Base-by-base conservation (phyloP, 2,113 vertebrate genomes). In the Sinocyclocheilus anshuiensis region DNA sequence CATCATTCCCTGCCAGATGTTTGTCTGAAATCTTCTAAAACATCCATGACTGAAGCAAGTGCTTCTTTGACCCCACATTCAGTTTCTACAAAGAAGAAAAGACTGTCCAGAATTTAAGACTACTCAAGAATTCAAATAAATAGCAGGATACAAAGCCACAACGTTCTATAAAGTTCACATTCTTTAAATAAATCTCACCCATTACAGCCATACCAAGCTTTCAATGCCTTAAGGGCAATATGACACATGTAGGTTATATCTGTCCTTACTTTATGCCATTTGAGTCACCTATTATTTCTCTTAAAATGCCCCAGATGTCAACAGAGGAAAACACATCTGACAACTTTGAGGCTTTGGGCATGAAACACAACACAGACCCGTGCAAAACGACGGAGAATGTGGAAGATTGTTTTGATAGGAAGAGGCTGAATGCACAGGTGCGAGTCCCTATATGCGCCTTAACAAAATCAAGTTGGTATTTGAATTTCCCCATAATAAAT, bases 231-330 rank as follows among this genome's bases (percentile, higher is more conserved):
- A 57, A 90, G 89, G 90, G 86, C 78, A 83, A 77, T 90, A 90
- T 91, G 92, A 93, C 89, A 92, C 90, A 90, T 86, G 86, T 86
- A 91, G 63, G 81, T 83, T 91, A 88, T 84, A 89, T 91, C 91
- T 89, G 33, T 87, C 72, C 61, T 83, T 90, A 89, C 91, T 55
- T 65, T 90, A 81, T 89, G 88, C 84, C 85, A 86, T 6, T 71
- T 55, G 78, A 84, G 69, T 88, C 74, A 77, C 80, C 29, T 50
- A n/a, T 15, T 72, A 61, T 81, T 39, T 65, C 67, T 77, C 80
- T n/a, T 76, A 67, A 77, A 76, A 84, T 79, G 77, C 16, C 39
- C 77, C 16, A 4, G 6, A 80, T 59, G 45, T 71, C 33, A 65
- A 85, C 59, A 69, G 13, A 22, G 16, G 13, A 61, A 77, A 29